These are phyloP conservation scores for Achlya flavicornis DNA, from an alignment of 2,888 invertebrate species.

Conservation along the genomic window DNA sequence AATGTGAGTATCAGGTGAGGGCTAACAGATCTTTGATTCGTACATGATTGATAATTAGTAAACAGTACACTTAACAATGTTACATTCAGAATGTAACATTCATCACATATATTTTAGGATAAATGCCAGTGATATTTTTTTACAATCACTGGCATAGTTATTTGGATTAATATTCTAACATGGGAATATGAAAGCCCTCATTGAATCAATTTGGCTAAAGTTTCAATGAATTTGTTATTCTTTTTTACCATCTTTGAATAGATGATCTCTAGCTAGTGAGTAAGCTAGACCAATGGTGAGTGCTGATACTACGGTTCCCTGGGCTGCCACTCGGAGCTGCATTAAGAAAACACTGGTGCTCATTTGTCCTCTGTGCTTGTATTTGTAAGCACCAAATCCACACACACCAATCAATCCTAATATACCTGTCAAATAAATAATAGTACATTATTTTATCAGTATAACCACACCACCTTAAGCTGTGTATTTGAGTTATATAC, in stretches of 20 bases:
- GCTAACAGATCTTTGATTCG: not conserved
- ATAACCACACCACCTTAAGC: too few relatives aligned
- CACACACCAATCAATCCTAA: conserved; percentile 87
- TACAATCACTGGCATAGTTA: not conserved
- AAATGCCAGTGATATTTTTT: not conserved
- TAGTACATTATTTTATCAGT: too few relatives aligned
- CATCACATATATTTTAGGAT: not conserved
- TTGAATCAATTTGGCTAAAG: not conserved
- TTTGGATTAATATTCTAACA: not conserved
- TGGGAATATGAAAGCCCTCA: not conserved
- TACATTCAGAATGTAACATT: conserved; percentile 5
- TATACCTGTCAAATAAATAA: conserved; percentile 83
- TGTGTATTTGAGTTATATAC: too few relatives aligned
- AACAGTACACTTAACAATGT: conserved; percentile 28
- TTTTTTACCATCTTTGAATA: conserved; percentile 65
- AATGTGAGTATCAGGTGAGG: conserved; percentile 1
- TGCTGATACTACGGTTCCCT: conserved; percentile 91
- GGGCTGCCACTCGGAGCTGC: conserved; percentile 93
- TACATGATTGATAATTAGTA: not conserved
- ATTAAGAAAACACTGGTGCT: conserved; percentile 92
- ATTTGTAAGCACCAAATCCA: conserved; percentile 89
- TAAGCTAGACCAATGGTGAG: conserved; percentile 89
- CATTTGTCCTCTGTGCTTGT: conserved; percentile 88
- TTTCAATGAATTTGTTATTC: conserved; percentile 36
- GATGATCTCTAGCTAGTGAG: conserved; percentile 84